Percentiles rank a stretch among this genome's conserved stretches.
These are phyloP conservation scores for Fistularia commersonii DNA, from an alignment of 2,797 vertebrate genomes.

Conservation along the genomic window DNA sequence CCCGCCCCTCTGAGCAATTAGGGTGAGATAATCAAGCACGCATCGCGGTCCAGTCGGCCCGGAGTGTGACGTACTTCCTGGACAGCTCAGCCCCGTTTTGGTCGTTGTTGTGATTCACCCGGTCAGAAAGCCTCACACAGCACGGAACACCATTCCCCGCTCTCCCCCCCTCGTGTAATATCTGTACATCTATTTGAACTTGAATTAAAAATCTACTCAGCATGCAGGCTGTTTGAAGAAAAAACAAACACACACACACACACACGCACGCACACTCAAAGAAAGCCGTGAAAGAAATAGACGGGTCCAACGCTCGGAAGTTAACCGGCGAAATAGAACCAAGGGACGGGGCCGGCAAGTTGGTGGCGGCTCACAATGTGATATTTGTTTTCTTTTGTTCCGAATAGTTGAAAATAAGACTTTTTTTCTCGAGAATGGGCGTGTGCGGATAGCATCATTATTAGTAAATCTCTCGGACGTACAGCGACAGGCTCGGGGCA, in stretches of 20 bases:
- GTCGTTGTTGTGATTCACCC: conserved; percentile 60
- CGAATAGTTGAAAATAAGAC: no score
- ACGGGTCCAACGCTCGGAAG: conserved; percentile 27
- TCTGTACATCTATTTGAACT: no score
- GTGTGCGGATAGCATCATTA: conserved; percentile 8
- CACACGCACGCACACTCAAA: no score
- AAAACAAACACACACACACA: no score
- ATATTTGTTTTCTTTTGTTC: conserved; percentile 13
- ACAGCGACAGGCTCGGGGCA: no score
- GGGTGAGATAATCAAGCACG: conserved; percentile 23
- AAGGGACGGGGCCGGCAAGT: conserved; percentile 35
- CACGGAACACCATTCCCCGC: conserved; percentile 3
- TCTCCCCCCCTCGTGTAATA: neutral
- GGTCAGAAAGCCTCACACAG: conserved; percentile 25
- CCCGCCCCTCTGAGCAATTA: conserved; percentile 21
- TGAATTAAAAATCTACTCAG: no score
- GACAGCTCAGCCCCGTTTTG: conserved; percentile 47
- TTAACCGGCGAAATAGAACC: conserved; percentile 28
- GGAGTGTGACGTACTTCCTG: conserved; percentile 72
- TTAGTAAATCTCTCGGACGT: neutral
- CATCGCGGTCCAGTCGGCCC: conserved; percentile 19
- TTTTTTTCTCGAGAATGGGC: no score
- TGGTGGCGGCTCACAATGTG: conserved; percentile 22
- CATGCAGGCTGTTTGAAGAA: no score
- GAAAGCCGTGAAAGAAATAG: conserved; percentile 5